Evolutionary conservation across 2,888 invertebrate species (phyloP), one percentile per base, ranked within the genome.

Genomic region (Nomada fucata): DNA sequence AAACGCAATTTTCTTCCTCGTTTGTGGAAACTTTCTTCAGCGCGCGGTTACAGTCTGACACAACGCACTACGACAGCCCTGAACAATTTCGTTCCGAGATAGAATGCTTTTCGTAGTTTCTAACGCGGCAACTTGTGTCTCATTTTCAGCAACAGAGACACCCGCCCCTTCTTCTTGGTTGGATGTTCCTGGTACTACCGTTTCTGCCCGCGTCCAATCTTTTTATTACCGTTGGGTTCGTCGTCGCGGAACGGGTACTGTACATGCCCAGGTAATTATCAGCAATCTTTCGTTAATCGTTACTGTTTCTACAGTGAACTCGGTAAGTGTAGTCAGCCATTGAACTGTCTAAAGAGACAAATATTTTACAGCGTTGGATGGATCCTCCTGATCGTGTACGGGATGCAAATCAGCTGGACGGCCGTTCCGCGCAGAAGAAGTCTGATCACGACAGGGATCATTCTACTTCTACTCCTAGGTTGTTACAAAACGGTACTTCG

Each of bases 201-300:
- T 98, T 97, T 94, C 95, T 98, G 70, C 98, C 98, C 2, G 98
- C 98, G 0, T 97, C 97, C 79, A 98, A 98, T 93, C 93, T 97
- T 55, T 94, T 97, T 78, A 96, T 97, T 86, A 97, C 97, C 0
- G 97, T 97, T 4, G 97, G 97, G 47, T 97, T 97, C 91, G 97
- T 97, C 10, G 96, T 98, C 0, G 98, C 98, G 0, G 98, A 98
- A 93, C 95, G 98, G 87, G 97, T 98, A 50, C 95, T 98, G 18
- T 98, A 98, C 94, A 97, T 98, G 91, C 98, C 98, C 69, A 97
- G 96, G 97, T 97, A 94, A 94, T 53, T 89, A 47, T 26, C 36
- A 47, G n/a, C 52, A 10, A 13, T 44, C 20, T 2, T 20, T 13
- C 10, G 1, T 20, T 23, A 11, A 18, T 42, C 13, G 42, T 60